Evolutionary conservation across 2,113 vertebrate genomes (phyloP).

Genomic region (Chionodraco myersi): DNA sequence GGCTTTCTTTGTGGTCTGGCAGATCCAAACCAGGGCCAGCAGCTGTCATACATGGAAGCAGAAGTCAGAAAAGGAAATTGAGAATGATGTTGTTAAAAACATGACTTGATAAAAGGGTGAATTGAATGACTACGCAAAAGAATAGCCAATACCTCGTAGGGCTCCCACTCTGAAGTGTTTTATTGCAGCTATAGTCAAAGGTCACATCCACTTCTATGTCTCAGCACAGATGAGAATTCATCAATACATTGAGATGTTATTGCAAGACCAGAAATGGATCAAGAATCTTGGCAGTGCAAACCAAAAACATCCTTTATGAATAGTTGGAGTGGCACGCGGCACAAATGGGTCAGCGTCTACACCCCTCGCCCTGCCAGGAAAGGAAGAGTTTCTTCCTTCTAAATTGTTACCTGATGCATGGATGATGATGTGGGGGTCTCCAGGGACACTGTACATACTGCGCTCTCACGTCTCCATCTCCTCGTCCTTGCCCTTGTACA

Average conservation of each 20-base stretch:
- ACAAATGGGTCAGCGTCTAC: slow-evolving; percentile 60
- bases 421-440: slow-evolving; percentile 64
- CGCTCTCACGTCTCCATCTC: slow-evolving; percentile 48
- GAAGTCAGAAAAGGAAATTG: slow-evolving; percentile 66
- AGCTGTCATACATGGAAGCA: slow-evolving; percentile 67
- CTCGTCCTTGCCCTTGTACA: slow-evolving; percentile 34
- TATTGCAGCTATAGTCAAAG: slow-evolving; percentile 34
- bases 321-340: slow-evolving; percentile 59
- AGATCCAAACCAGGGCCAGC: slow-evolving; percentile 57
- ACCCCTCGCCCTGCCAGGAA: slow-evolving; percentile 45
- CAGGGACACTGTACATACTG: slow-evolving; percentile 34
- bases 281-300: slow-evolving; percentile 58
- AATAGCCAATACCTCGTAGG: slow-evolving; percentile 4
- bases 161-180: slow-evolving; percentile 3
- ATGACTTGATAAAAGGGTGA: slow-evolving; percentile 42
- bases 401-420: slow-evolving; percentile 78
- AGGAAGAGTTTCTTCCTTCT: slow-evolving; percentile 55
- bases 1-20: slow-evolving; percentile 62
- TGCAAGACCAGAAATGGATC: slow-evolving; percentile 51
- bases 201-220: slow-evolving; percentile 6
- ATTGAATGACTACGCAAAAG: slow-evolving; percentile 1
- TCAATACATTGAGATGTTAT: slow-evolving; percentile 56
- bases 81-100: slow-evolving; percentile 63
- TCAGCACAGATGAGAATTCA: slow-evolving; percentile 32
- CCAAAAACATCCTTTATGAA: slow-evolving; percentile 65